Evolutionary conservation across 2,888 invertebrate species (phyloP), one percentile per base, ranked within the genome.

Genomic region (Rotaria macrura): DNA sequence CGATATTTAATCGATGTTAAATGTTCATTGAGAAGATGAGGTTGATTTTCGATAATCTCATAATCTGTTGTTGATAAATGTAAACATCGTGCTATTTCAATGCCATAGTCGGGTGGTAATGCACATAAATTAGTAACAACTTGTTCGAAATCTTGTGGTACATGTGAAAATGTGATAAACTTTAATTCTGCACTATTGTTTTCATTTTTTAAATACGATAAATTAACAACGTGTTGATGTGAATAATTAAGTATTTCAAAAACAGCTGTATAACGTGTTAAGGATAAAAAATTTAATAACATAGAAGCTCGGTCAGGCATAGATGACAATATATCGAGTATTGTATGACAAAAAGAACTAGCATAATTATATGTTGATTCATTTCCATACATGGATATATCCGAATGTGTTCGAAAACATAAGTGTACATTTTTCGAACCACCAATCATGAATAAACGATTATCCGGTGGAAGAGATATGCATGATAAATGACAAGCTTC

Each of bases 341-440:
- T 79, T 40, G 79, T 79, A 79, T 79, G 79, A 79, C 79, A 79
- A 79, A 79, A 79, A 43, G 79, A 79, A 43, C 79, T 79, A 6
- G 79, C 79, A 79, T 79, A 79, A 43, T 40, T 43, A 79, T 40
- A 79, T 43, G 40, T 43, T 43, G 43, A 2, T 2, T 79, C 79
- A 43, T 79, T 43, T n/a, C 79, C 79, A n/a, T 79, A 43, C 43
- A 43, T n/a, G 12, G 10, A 2, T 25, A 79, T 79, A 79, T 79
- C 79, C 3, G 79, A 79, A 79, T 79, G 79, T 2, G 88, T 89
- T 85, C 89, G 89, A 83, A 90, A 89, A 83, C 91, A 87, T 87
- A 91, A 88, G 88, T 91, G 91, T 20, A 91, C 91, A 89, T 91
- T 92, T 87, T 91, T 92, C 14, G 91, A 91, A 10, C 92, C 92